Conservation (phyloP, 1,140 invertebrate genomes). For the Drosophila santomea region DNA sequence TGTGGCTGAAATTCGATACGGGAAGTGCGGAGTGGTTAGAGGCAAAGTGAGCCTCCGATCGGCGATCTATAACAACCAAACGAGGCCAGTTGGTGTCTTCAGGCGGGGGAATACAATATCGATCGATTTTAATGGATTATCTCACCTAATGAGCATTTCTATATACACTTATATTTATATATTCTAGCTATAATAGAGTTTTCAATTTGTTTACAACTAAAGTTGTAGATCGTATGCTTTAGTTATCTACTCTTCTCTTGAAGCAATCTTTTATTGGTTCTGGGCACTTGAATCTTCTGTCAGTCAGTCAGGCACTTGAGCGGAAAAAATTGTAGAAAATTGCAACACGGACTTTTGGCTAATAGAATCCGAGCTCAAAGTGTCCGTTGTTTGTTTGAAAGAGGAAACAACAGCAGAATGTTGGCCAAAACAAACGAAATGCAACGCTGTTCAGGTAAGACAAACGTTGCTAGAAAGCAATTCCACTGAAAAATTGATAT, state of each 20-base stretch:
- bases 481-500: neutral
- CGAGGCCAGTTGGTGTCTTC: constrained; percentile 1
- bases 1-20: constrained; percentile 40
- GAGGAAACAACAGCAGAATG: constrained; percentile 15
- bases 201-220: too few relatives aligned
- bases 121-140: neutral
- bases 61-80: constrained; percentile 27
- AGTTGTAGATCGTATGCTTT: neutral
- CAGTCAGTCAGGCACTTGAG: constrained; percentile 16
- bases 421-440: constrained; percentile 41
- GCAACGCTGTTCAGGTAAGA: constrained; percentile 23
- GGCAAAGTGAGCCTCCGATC: constrained; percentile 7
- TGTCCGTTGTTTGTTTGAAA: constrained; percentile 28
- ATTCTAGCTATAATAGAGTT: too few relatives aligned
- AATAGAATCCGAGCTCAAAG: constrained; percentile 45
- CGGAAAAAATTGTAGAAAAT: constrained; percentile 35
- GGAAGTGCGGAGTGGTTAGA: constrained; percentile 11
- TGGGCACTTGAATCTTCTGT: neutral
- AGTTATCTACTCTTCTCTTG: neutral
- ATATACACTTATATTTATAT: too few relatives aligned
- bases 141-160: too few relatives aligned
- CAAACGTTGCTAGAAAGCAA: neutral
- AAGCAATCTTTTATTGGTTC: constrained; percentile 2
- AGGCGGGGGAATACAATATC: neutral
- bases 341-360: constrained; percentile 46